Evolutionary conservation across 2,888 invertebrate species (phyloP), one percentile per base, ranked within the genome.

Genomic region (Rhogogaster chlorosoma): DNA sequence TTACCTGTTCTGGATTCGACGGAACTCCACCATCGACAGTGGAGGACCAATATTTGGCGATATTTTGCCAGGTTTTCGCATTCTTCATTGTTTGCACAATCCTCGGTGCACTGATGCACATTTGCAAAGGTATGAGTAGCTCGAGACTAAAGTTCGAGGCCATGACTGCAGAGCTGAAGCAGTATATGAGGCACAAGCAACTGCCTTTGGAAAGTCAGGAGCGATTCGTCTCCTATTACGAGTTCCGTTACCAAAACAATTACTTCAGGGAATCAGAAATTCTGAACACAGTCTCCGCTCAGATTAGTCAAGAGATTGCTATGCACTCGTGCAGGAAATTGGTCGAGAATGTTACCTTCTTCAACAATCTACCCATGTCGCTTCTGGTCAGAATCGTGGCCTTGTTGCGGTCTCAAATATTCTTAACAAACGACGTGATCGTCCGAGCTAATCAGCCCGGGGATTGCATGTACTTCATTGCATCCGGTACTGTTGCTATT

Each of bases 401-500:
- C 0, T 92, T 94, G 61, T 88, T 95, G 9, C 92, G 90, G 38
- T 94, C 94, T 0, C 95, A 95, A 89, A 93, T 95, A 32, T 95
- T 94, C 87, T 89, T 95, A 45, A 93, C 94, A 0, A 95, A 95
- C 86, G 95, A 95, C 87, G 93, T 95, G 1, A 95, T 95, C 61
- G 93, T 95, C 0, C 92, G 94, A 85, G 94, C 94, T 0, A 94
- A 94, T 86, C 94, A 94, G 7, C 89, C 92, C 1, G 95, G 95
- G 0, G 93, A 94, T 85, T 94, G 94, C 83, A 95, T 95, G 95
- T 95, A 95, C 88, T 95, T 95, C 88, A 95, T 95, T 85, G 94
- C 94, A 1, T 94, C 92, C 22, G 95, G 95, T 4, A 95, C 95
- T 0, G 95, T 95, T 1, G 95, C 95, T 0, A 93, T 95, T 84